A percentile compares a stretch with the other conserved stretches of the same genome.
Evolutionary conservation across 2,797 vertebrate genomes (phyloP).

Genomic region (Emydoidea blandingii): DNA sequence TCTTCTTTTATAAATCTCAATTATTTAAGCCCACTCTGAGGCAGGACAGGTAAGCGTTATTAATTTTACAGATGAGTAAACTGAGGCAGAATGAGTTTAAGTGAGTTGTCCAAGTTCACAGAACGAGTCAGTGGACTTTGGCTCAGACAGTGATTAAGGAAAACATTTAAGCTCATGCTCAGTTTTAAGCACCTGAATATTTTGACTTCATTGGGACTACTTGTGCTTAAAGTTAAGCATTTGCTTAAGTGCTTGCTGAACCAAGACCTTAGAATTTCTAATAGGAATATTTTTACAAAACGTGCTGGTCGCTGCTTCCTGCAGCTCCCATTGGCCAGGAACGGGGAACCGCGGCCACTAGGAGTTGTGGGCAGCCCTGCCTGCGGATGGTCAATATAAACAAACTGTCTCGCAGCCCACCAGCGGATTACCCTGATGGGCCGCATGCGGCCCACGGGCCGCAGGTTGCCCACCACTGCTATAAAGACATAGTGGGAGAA

Average conservation of each 20-base stretch:
- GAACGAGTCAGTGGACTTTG: neutral
- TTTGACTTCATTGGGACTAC: neutral
- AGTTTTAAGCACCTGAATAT: neutral
- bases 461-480: neutral
- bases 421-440: too few species aligned
- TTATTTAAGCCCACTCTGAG: constrained; percentile 55
- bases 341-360: too few species aligned
- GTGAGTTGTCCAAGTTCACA: neutral
- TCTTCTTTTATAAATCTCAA: constrained; percentile 4
- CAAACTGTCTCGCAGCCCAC: too few species aligned
- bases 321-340: too few species aligned
- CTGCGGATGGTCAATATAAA: too few species aligned
- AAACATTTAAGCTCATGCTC: fast-evolving
- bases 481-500: neutral
- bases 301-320: neutral
- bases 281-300: neutral
- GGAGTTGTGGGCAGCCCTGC: too few species aligned
- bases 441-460: neutral
- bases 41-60: constrained; percentile 35
- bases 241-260: neutral
- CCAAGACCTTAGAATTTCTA: neutral
- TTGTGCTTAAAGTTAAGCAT: neutral
- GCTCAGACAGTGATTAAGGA: neutral
- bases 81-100: neutral
- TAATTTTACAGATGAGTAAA: neutral